These are phyloP conservation scores for Phasianus colchicus DNA, from an alignment of 2,113 vertebrate genomes.

Conservation along the genomic window DNA sequence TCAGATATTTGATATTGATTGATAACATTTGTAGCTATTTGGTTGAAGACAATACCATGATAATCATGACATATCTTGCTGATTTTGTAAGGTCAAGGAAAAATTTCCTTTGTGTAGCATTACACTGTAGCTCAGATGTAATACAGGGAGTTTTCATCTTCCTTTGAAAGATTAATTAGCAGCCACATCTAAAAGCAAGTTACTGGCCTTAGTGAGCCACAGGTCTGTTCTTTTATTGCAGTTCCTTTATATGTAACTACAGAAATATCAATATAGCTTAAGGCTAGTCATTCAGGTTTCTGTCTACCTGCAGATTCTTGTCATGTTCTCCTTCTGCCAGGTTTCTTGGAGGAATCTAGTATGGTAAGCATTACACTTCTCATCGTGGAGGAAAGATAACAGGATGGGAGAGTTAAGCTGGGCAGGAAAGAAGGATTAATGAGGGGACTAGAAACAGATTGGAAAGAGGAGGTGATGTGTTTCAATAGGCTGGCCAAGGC, in stretches of 20 bases:
- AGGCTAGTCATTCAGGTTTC: constrained; percentile 4
- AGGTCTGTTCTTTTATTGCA: constrained; percentile 3
- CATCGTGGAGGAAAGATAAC: neutral
- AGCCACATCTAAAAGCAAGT: constrained; percentile 31
- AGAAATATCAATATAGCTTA: constrained; percentile 55
- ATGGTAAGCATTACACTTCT: neutral
- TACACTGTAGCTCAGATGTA: neutral
- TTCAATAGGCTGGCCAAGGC: constrained; percentile 31
- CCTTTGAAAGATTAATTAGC: constrained; percentile 28
- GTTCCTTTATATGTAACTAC: neutral
- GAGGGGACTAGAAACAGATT: constrained; percentile 26
- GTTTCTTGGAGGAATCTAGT: constrained; percentile 13
- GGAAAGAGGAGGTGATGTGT: constrained; percentile 25
- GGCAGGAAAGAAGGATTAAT: constrained; percentile 41
- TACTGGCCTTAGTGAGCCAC: constrained; percentile 28
- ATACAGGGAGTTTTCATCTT: neutral
- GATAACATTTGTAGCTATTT: neutral
- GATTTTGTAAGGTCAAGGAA: neutral
- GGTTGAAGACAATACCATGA: neutral
- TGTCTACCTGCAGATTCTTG: constrained; percentile 46
- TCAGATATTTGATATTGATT: neutral
- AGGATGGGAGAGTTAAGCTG: constrained; percentile 31
- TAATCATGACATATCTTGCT: neutral
- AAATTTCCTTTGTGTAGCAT: neutral
- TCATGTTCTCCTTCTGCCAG: constrained; percentile 23